These are phyloP conservation scores for Channa striata DNA, from an alignment of 2,797 vertebrate species.

Conservation along the genomic window DNA sequence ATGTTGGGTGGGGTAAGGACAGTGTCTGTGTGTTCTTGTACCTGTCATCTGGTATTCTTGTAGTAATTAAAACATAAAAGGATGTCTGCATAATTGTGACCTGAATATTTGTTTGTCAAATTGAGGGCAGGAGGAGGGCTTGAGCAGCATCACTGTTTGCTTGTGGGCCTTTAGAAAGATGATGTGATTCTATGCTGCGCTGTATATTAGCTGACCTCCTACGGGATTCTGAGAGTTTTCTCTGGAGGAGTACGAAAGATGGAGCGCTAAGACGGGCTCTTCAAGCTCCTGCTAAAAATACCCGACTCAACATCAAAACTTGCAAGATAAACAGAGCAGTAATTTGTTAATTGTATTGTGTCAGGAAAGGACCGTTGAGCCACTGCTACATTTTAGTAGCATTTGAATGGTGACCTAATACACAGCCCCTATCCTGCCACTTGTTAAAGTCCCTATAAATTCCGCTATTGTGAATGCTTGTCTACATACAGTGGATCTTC, in stretches of 20 bases:
- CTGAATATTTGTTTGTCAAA: constrained; percentile 16
- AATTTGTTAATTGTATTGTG: constrained; percentile 35
- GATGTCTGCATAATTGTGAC: not conserved
- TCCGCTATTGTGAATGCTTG: constrained; percentile 12
- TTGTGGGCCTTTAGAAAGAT: constrained; percentile 29
- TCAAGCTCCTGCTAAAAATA: constrained; percentile 65
- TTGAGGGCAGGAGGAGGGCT: not conserved
- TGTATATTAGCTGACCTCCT: constrained; percentile 69
- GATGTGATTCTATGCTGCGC: constrained; percentile 48
- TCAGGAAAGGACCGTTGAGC: constrained; percentile 4
- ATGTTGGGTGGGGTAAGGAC: constrained; percentile 58
- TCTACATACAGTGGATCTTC: not conserved
- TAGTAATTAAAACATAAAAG: not conserved
- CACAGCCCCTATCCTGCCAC: not conserved
- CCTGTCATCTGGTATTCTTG: constrained; percentile 19
- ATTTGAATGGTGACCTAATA: not conserved
- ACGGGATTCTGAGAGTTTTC: constrained; percentile 67
- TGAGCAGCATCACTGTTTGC: not conserved
- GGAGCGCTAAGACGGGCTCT: constrained; percentile 39
- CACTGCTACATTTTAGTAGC: not conserved
- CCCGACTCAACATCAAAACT: constrained; percentile 33
- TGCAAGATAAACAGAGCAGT: constrained; percentile 34
- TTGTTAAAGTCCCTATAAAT: not conserved
- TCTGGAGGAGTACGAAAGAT: constrained; percentile 55
- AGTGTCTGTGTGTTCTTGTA: constrained; percentile 32